Conservation (phyloP, 2,113 vertebrate species). For the Heliornis fulica region DNA sequence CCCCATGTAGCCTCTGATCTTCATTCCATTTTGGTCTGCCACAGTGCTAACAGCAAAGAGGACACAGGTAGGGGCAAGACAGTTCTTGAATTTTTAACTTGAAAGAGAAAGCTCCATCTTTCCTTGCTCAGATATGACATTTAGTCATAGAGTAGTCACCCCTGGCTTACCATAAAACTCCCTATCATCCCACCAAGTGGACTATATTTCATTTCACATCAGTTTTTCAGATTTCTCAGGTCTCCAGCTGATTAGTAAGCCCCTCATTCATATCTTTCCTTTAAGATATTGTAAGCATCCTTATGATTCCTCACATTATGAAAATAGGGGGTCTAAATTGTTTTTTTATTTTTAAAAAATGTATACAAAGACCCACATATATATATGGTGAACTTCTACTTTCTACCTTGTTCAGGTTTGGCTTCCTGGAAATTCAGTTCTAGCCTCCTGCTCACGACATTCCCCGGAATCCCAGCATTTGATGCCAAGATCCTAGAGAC, state of each 20-base stretch:
- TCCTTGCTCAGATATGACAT: neutral
- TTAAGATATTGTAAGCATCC: neutral
- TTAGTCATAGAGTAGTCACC: neutral
- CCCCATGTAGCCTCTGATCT: neutral
- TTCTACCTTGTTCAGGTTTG: neutral
- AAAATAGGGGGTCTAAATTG: neutral
- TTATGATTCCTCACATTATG: neutral
- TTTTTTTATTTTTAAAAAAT: neutral
- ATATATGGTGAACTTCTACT: neutral
- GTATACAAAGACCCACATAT: neutral
- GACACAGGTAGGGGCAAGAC: neutral
- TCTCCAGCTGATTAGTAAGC: neutral
- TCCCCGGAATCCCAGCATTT: neutral
- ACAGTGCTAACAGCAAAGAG: neutral
- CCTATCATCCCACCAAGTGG: neutral
- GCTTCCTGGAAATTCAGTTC: neutral
- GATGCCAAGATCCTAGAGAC: neutral
- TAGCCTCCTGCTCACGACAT: neutral
- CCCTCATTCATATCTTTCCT: neutral
- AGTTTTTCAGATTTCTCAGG: neutral
- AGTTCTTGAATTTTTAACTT: neutral
- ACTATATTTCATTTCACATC: neutral
- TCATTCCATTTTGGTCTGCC: neutral
- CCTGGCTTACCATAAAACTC: neutral
- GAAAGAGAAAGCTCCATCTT: neutral